phyloP scores from a whole-genome alignment of 2,113 vertebrate species.

The Holacanthus passer region DNA sequence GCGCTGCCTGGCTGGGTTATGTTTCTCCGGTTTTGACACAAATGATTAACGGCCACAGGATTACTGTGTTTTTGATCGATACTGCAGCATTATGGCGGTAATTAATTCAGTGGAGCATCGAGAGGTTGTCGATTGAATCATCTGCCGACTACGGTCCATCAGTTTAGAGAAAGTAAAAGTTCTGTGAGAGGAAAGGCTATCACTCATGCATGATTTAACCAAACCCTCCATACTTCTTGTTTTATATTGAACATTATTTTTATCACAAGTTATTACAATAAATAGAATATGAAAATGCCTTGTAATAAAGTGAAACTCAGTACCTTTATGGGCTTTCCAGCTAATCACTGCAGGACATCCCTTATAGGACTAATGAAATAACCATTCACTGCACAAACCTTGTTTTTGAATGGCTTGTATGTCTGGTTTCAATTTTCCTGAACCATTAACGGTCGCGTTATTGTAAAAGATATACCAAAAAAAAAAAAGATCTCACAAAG shows the following conservation, averaged over 20 bases:
- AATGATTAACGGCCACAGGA: slow-evolving; percentile 74
- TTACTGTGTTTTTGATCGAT: slow-evolving; percentile 71
- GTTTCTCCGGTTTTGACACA: slow-evolving; percentile 72
- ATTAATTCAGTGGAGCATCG: slow-evolving; percentile 54
- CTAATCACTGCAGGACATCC: slow-evolving; percentile 61
- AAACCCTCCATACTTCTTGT: background rate
- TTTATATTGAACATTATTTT: slow-evolving; percentile 41
- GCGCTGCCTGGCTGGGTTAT: slow-evolving; percentile 60
- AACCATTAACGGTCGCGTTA: slow-evolving; percentile 33
- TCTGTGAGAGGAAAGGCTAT: slow-evolving; percentile 29
- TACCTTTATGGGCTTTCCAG: slow-evolving; percentile 54
- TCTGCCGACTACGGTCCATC: slow-evolving; percentile 11
- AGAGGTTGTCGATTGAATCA: slow-evolving; percentile 66
- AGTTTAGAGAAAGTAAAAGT: slow-evolving; percentile 19
- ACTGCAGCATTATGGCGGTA: slow-evolving; percentile 38
- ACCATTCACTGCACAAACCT: slow-evolving; percentile 29
- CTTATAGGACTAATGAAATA: slow-evolving; percentile 57
- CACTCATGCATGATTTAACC: slow-evolving; percentile 19
- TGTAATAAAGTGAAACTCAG: slow-evolving; percentile 48
- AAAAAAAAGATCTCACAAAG: slow-evolving; percentile 12
- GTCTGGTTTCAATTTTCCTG: slow-evolving; percentile 56
- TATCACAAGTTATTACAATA: slow-evolving; percentile 24
- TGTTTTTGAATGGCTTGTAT: slow-evolving; percentile 40
- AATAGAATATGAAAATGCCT: slow-evolving; percentile 30
- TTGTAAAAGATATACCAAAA: slow-evolving; percentile 25